phyloP scores from a whole-genome alignment of 2,113 vertebrate species.

The Apteryx owenii region DNA sequence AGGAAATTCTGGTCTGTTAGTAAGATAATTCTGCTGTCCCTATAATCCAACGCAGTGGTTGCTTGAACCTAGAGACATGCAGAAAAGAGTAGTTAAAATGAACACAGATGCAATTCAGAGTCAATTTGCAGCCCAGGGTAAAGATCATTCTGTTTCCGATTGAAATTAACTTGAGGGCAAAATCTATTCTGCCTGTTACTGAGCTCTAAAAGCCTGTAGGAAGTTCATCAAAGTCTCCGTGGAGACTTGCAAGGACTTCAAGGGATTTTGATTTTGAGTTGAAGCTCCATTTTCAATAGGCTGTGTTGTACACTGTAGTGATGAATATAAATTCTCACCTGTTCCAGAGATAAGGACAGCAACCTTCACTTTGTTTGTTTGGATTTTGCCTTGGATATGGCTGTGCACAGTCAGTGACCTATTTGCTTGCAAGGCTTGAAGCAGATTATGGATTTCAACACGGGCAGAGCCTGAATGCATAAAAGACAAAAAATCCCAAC shows the following conservation, averaged over 20 bases:
- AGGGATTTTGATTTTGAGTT: not conserved
- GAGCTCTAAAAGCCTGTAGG: not conserved
- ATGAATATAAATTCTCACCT: conserved; percentile 75
- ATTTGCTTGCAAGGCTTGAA: conserved; percentile 65
- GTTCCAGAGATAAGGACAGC: conserved; percentile 96
- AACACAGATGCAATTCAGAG: not conserved
- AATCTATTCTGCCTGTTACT: not conserved
- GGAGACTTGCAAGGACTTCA: not conserved
- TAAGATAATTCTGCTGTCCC: not conserved
- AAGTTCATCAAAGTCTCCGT: not conserved
- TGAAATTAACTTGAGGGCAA: not conserved
- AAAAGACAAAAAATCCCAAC: not conserved
- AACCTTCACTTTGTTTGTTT: conserved; percentile 82
- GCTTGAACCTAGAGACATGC: not conserved
- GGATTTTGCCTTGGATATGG: conserved; percentile 38
- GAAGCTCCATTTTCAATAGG: not conserved
- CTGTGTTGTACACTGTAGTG: not conserved
- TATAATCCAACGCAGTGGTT: not conserved
- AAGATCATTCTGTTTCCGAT: not conserved
- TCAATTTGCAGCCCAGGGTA: not conserved
- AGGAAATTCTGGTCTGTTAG: not conserved
- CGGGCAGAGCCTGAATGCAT: conserved; percentile 60
- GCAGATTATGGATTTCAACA: conserved; percentile 76
- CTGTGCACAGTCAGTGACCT: conserved; percentile 15
- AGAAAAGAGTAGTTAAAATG: not conserved